These are phyloP conservation scores for Tarsius wallacei DNA, from an alignment of 2,797 vertebrate species.

Conservation along the genomic window DNA sequence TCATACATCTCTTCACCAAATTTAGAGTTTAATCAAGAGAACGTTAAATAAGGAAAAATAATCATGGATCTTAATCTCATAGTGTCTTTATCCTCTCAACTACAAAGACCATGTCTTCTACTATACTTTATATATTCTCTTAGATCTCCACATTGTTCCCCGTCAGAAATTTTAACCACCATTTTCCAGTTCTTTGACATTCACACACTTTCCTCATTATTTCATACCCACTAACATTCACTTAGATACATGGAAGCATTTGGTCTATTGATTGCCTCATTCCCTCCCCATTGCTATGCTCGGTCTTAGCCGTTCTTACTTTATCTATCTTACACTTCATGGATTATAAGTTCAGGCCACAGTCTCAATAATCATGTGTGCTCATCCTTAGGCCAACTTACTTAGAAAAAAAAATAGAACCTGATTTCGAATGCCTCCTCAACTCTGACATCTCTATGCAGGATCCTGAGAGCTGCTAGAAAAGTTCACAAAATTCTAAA, in stretches of 20 bases:
- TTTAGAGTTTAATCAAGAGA: not conserved
- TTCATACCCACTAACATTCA: not conserved
- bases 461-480: not conserved
- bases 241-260: not conserved
- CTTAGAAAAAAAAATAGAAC: not conserved
- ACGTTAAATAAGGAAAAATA: not conserved
- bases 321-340: not conserved
- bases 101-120: not conserved
- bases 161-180: not conserved
- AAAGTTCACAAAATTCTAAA: not conserved
- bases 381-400: not conserved
- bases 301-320: not conserved
- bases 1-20: not conserved
- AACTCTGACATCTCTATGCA: not conserved
- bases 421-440: not conserved
- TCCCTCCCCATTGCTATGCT: not conserved
- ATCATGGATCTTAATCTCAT: not conserved
- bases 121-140: not conserved
- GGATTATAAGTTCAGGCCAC: not conserved
- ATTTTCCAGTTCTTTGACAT: conserved; percentile 14
- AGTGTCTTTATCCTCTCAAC: not conserved
- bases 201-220: not conserved
- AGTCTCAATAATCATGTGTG: not conserved
- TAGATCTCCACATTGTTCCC: not conserved
- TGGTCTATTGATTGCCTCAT: not conserved